Percentiles rank a stretch among this genome's conserved stretches.
Evolutionary conservation across 2,113 vertebrate genomes (phyloP).

Genomic region (Upupa epops): DNA sequence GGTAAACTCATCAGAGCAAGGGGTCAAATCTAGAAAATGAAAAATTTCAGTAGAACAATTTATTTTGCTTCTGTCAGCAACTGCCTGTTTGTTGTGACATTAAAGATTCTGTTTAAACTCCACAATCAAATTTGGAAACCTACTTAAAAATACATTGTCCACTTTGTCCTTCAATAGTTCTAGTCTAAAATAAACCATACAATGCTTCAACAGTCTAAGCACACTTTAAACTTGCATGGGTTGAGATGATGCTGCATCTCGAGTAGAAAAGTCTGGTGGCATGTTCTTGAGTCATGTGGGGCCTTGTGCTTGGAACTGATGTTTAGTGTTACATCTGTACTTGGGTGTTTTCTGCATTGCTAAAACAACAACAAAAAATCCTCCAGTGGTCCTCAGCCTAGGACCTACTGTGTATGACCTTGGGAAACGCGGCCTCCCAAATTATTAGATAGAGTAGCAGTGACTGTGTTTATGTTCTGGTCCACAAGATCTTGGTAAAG

Average conservation of each 20-base stretch:
- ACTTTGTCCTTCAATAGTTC: neutral
- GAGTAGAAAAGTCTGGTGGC: neutral
- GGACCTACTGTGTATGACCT: neutral
- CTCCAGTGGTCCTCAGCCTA: neutral
- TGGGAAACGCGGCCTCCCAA: rapidly evolving
- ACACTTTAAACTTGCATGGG: neutral
- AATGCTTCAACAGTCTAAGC: neutral
- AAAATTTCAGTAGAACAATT: neutral
- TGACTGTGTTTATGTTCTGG: neutral
- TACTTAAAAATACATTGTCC: neutral
- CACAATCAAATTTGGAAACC: neutral
- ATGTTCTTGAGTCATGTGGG: neutral
- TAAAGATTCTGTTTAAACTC: neutral
- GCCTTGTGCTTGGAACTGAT: neutral
- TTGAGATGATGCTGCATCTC: rapidly evolving
- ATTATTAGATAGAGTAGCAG: neutral
- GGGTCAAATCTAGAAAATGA: neutral
- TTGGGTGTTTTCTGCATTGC: neutral
- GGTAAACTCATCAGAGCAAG: neutral
- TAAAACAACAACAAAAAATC: too few relatives aligned
- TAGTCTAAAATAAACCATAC: neutral
- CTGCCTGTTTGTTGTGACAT: neutral
- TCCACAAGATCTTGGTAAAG: neutral
- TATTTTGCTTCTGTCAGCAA: neutral
- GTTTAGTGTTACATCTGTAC: neutral